A percentile compares a stretch with the other conserved stretches of the same genome.
Conservation (phyloP, 2,888 invertebrate genomes). For the Parthenolecanium corni region DNA sequence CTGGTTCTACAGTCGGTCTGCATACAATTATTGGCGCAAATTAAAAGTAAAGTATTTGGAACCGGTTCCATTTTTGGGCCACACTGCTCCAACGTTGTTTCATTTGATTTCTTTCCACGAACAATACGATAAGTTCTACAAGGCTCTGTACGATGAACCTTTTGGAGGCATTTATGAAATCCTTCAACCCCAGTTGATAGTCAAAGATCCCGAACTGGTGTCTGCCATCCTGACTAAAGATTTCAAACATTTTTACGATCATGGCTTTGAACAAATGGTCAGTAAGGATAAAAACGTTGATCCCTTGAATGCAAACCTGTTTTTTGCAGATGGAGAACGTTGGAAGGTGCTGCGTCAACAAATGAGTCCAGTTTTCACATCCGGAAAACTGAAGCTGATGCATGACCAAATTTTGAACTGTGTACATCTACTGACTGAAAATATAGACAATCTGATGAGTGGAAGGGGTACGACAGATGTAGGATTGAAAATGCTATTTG, state of each 20-base stretch:
- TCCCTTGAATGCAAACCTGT: constrained; percentile 31
- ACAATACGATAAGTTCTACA: constrained; percentile 8
- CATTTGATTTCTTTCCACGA: background rate
- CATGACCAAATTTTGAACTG: constrained; percentile 28
- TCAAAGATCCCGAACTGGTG: constrained; percentile 28
- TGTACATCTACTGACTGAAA: constrained; percentile 10
- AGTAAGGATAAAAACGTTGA: constrained; percentile 27
- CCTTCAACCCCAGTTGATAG: constrained; percentile 21
- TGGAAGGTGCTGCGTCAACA: constrained; percentile 39
- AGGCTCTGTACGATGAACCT: constrained; percentile 32
- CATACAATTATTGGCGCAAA: constrained; percentile 40
- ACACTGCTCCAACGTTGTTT: constrained; percentile 30
- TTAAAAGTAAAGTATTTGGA: constrained; percentile 38
- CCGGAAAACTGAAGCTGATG: constrained; percentile 38
- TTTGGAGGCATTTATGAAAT: constrained; percentile 27
- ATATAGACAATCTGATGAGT: background rate
- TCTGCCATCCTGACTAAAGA: constrained; percentile 31
- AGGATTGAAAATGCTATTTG: no score
- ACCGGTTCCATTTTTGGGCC: constrained; percentile 40
- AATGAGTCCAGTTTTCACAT: constrained; percentile 40
- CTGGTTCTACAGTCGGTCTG: constrained; percentile 34
- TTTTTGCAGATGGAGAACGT: constrained; percentile 35
- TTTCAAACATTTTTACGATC: constrained; percentile 31
- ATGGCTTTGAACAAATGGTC: constrained; percentile 22
- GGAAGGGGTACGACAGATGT: background rate